Evolutionary conservation across 2,888 invertebrate genomes (phyloP), one percentile per base, ranked within the genome.

Genomic region (Diarsia brunnea): DNA sequence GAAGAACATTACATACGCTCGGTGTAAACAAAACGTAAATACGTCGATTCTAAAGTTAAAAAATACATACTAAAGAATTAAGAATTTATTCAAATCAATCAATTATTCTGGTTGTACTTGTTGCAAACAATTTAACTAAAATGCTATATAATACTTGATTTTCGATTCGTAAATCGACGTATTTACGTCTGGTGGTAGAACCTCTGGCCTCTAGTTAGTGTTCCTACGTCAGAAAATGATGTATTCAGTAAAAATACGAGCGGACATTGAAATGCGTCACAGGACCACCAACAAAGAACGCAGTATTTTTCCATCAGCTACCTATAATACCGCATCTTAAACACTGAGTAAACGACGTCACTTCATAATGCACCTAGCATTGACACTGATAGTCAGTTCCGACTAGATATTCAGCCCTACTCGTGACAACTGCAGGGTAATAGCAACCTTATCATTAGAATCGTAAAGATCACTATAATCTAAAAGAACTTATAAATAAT

Each of bases 281-380:
- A 67, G 66, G 31, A 51, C 19, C 11, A 78, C 16, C 12, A 27
- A 60, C 43, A 66, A 71, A 69, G 68, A 55, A 31, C 49, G 43
- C 65, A 45, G 66, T 69, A 51, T 7, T 81, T 81, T 72, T 77
- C 66, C 82, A 61, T 55, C 45, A 55, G 21, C 12, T 60, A n/a
- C n/a, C n/a, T n/a, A n/a, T n/a, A 38, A 45, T 12, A 65, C 55
- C 53, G 43, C 66, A 49, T 60, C 27, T 58, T 43, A 64, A 61
- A 70, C 53, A 51, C 10, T 58, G 24, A 61, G 24, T n/a, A n/a
- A 64, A 12, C 43, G n/a, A 64, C 47, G 64, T 38, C 67, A 58
- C 19, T 45, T 31, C 55, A 45, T 84, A 81, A 75, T 79, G 74
- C 75, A 77, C 76, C 84, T 84, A 84, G 74, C 70, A 84, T 82